Evolutionary conservation across 2,888 invertebrate genomes (phyloP).

Genomic region (Eurytoma adleriae): DNA sequence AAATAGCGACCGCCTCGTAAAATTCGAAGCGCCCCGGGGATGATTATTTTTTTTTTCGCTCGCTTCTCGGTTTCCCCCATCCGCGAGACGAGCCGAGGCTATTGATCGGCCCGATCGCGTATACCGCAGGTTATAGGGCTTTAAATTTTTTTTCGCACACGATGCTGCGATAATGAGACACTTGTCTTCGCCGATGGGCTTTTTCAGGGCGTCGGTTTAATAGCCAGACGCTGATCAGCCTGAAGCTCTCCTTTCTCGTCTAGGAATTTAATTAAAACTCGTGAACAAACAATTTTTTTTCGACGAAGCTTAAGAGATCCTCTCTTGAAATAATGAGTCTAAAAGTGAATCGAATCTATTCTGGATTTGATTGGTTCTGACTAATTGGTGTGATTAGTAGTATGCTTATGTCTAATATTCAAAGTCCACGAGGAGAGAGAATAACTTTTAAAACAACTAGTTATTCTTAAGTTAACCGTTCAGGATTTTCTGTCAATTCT

Average conservation of each 20-base stretch:
- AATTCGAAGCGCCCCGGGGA: conserved; percentile 22
- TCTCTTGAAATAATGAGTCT: no score
- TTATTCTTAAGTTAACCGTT: no score
- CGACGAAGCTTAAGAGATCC: neutral
- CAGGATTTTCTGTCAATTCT: no score
- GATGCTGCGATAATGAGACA: conserved; percentile 37
- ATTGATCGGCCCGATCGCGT: conserved; percentile 26
- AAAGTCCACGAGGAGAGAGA: no score
- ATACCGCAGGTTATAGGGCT: conserved; percentile 9
- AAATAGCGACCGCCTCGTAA: conserved; percentile 32
- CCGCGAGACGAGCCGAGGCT: neutral
- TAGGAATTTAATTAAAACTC: neutral
- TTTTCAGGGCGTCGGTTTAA: conserved; percentile 24
- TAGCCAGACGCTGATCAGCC: neutral
- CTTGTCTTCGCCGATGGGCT: conserved; percentile 14
- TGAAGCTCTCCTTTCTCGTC: neutral
- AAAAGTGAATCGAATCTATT: no score
- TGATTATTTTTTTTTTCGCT: conserved; percentile 29
- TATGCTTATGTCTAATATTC: neutral
- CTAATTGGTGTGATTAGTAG: neutral
- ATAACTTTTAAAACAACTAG: no score
- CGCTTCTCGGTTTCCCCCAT: no score
- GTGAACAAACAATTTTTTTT: neutral
- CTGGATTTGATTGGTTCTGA: neutral
- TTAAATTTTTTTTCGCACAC: conserved; percentile 25